phyloP scores from a whole-genome alignment of 2,113 vertebrate genomes.

The Nibea albiflora region DNA sequence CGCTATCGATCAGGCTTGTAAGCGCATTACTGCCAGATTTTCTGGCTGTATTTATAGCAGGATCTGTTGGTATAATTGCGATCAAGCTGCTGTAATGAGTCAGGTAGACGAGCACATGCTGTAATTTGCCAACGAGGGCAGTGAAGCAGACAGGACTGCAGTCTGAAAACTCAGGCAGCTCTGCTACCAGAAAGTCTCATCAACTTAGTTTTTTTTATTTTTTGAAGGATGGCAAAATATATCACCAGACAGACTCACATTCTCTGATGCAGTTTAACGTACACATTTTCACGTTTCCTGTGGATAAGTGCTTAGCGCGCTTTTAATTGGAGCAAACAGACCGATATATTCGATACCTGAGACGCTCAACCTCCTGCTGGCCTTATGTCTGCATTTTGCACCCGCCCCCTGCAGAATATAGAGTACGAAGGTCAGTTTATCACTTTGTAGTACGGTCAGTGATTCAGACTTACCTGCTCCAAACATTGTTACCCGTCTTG shows the following conservation, averaged over 20 bases:
- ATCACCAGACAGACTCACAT: not conserved
- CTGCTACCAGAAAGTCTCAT: not conserved
- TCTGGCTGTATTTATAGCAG: constrained; percentile 27
- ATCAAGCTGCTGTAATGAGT: constrained; percentile 55
- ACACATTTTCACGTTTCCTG: not conserved
- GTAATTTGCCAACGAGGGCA: constrained; percentile 21
- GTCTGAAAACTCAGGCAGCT: not conserved
- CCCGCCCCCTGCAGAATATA: not conserved
- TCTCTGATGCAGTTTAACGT: not conserved
- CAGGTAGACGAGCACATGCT: constrained; percentile 12
- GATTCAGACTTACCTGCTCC: not conserved
- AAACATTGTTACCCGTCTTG: not conserved
- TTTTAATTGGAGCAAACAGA: not conserved
- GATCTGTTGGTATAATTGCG: constrained; percentile 43
- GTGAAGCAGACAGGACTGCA: constrained; percentile 5
- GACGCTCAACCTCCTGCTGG: not conserved
- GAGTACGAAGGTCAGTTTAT: not conserved
- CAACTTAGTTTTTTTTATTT: constrained; percentile 1
- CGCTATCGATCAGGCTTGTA: constrained; percentile 23
- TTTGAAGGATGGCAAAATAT: not conserved
- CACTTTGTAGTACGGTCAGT: not conserved
- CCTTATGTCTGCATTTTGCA: not conserved
- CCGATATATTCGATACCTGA: not conserved
- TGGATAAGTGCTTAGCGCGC: not conserved
- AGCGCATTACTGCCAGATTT: not conserved